Conservation (phyloP, 1,140 invertebrate species). For the Agrypnia vestita region DNA sequence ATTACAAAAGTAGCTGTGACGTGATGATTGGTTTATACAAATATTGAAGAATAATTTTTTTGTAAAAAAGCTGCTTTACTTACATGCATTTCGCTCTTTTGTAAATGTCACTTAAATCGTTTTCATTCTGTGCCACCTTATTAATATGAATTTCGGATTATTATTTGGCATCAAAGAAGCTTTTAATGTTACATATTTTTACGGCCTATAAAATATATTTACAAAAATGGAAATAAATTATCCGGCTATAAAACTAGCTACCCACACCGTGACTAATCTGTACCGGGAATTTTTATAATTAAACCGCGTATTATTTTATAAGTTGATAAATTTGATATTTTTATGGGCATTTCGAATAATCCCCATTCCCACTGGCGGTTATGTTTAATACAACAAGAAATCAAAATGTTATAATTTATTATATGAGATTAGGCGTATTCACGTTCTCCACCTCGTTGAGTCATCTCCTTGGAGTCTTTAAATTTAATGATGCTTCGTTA, state of each 20-base stretch:
- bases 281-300: conserved; percentile 49
- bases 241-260: conserved; percentile 35
- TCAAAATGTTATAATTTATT: conserved; percentile 54
- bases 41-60: too few species aligned
- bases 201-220: conserved; percentile 36
- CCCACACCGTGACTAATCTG: conserved; percentile 33
- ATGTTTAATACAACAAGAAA: conserved; percentile 44
- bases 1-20: too few species aligned
- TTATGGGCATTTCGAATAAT: conserved; percentile 53
- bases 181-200: conserved; percentile 39
- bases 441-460: not conserved
- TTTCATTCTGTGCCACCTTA: not conserved
- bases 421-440: conserved; percentile 43
- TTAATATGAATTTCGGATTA: conserved; percentile 5
- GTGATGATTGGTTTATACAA: too few species aligned
- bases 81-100: too few species aligned
- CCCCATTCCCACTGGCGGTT: conserved; percentile 36
- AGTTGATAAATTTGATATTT: conserved; percentile 56
- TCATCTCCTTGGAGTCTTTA: too few species aligned
- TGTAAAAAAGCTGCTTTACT: too few species aligned
- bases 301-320: conserved; percentile 54
- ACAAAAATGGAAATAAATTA: conserved; percentile 23
- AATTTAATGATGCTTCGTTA: too few species aligned
- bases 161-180: conserved; percentile 19
- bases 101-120: too few species aligned